Base-by-base conservation (phyloP, 2,888 invertebrate species). In the Scaptodrosophila latifasciaeformis region DNA sequence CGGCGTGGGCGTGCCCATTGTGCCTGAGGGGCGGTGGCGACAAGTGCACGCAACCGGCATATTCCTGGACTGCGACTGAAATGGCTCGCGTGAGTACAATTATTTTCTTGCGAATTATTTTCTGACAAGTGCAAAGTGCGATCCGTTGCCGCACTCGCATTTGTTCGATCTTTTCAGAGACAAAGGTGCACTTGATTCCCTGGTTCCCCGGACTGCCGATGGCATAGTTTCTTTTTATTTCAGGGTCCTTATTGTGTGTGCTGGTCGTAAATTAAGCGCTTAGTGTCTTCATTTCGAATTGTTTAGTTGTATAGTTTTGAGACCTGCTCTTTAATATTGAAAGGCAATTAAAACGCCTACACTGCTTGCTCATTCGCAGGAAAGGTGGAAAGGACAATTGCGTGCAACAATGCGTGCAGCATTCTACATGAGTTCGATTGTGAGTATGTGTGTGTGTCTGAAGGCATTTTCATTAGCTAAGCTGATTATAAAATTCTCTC, bases 401-500 rank as follows among this genome's bases (percentile, higher is more conserved):
- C 75, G 71, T 75, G 71, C 4, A 6, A 27, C 27, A 6, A 27
- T 6, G 27, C 9, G 27, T 27, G 27, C n/a, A n/a, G n/a, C n/a
- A n/a, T n/a, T n/a, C n/a, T n/a, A n/a, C n/a, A 45, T 31, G 30
- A 45, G 29, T 17, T n/a, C n/a, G 9, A 12, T 13, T 44, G 18
- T 30, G 27, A 7, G 21, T 44, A 29, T 12, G 31, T 29, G 31
- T 46, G 70, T 79, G 74, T 74, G 10, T 48, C 24, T 47, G 59
- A 13, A 59, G 67, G 70, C 70, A 62, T 9, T 62, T 58, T 57
- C 50, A 53, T 59, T 60, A 54, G 65, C 42, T 78, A 72, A 72
- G 72, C 72, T 75, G 76, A 71, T 78, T 72, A 70, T 13, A 4
- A 10, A 37, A 37, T 40, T 45, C n/a, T 18, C n/a, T 42, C 35